A percentile compares a stretch with the other conserved stretches of the same genome.
These are phyloP conservation scores for Turritopsis dohrnii DNA, from an alignment of 30 jellyfish, hydroid and myxozoan genomes.

Conservation along the genomic window DNA sequence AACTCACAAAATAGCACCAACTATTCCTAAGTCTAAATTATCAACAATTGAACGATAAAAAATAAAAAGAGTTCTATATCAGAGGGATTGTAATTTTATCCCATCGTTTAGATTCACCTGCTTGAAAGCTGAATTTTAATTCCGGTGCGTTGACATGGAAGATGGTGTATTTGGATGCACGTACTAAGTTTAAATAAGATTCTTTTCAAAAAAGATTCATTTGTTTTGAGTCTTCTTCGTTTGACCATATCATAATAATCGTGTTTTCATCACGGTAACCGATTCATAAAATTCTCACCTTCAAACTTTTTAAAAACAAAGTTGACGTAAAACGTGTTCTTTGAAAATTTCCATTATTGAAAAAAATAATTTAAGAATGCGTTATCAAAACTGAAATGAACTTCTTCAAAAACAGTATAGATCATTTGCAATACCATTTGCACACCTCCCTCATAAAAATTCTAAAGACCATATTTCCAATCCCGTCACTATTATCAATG, in stretches of 20 bases:
- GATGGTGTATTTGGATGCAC: not conserved
- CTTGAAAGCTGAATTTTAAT: not conserved
- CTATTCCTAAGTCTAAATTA: not conserved
- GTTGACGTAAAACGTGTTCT: not conserved
- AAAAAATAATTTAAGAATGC: not conserved
- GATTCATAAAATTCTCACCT: not conserved
- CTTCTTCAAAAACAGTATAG: not conserved
- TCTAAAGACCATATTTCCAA: slow-evolving; percentile 6
- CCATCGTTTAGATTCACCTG: not conserved
- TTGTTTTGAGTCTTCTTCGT: not conserved
- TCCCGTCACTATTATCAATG: not conserved
- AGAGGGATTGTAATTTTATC: not conserved
- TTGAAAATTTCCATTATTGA: not conserved
- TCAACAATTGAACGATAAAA: not conserved
- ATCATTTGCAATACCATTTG: not conserved
- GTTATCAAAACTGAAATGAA: not conserved
- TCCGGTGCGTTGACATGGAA: not conserved
- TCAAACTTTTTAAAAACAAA: not conserved
- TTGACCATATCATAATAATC: not conserved
- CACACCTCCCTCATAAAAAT: slow-evolving; percentile 10
- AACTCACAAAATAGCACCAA: not conserved
- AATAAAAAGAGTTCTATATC: too few relatives aligned
- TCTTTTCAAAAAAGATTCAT: too few relatives aligned
- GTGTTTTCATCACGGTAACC: not conserved
- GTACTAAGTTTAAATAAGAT: not conserved